Conservation (phyloP, 2,797 vertebrate species). For the Okamejei kenojei region DNA sequence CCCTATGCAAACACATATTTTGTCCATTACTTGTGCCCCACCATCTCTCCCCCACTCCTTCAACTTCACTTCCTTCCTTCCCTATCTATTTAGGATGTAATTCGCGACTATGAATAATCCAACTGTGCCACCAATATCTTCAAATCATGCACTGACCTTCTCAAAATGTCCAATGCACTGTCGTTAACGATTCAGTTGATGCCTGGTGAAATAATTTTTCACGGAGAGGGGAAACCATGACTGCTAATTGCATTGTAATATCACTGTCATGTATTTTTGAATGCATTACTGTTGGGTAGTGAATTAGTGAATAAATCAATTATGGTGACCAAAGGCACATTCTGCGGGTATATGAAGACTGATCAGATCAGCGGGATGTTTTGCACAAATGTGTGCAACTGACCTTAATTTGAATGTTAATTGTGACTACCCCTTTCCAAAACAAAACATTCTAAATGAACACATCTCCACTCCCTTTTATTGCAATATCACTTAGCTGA, state of each 20-base stretch:
- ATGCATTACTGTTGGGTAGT: constrained; percentile 25
- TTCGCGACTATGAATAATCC: constrained; percentile 24
- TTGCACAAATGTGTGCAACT: neutral
- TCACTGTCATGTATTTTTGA: constrained; percentile 20
- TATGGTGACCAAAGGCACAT: constrained; percentile 7
- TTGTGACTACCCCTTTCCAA: neutral
- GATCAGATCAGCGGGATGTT: neutral
- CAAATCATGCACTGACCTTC: constrained; percentile 24
- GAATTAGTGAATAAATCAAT: constrained; percentile 35
- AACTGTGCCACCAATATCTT: neutral
- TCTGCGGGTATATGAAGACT: neutral
- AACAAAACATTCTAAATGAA: neutral
- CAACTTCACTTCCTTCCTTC: neutral
- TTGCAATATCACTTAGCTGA: constrained; percentile 57
- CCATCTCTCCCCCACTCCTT: too few species aligned
- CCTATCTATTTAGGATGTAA: neutral
- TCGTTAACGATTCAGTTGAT: constrained; percentile 22
- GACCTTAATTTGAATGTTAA: neutral
- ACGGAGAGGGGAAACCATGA: neutral
- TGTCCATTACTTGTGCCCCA: too few species aligned
- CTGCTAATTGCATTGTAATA: constrained; percentile 38
- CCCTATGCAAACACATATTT: neutral
- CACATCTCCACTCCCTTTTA: neutral
- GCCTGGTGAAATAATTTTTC: constrained; percentile 24
- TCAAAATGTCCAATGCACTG: constrained; percentile 9